Conservation (phyloP, 2,797 vertebrate species). For the Podargus strigoides region DNA sequence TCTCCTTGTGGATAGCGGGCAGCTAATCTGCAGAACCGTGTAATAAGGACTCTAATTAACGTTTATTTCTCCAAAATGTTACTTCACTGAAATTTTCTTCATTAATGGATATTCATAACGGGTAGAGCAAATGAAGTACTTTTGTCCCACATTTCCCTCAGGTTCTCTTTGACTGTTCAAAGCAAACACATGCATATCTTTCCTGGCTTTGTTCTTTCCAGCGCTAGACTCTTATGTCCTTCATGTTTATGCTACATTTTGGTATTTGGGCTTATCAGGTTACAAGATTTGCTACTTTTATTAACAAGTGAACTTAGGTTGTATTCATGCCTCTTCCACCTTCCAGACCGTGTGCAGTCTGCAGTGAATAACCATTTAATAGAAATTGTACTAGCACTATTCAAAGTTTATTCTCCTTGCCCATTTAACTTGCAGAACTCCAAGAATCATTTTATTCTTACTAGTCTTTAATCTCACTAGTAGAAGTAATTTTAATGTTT, state of each 20-base stretch:
- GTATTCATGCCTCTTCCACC: background rate
- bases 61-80: background rate
- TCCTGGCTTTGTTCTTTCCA: background rate
- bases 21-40: background rate
- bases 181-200: background rate
- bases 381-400: background rate
- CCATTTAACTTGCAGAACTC: background rate
- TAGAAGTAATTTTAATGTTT: background rate
- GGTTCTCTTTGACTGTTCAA: background rate
- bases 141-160: background rate
- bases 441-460: background rate
- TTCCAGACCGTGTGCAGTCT: no score
- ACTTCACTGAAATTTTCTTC: background rate
- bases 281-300: background rate
- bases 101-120: background rate
- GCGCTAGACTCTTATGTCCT: fast-evolving
- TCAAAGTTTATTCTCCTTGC: background rate
- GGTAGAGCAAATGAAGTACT: background rate
- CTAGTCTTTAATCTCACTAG: background rate
- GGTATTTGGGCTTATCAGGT: fast-evolving
- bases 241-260: background rate
- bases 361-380: background rate
- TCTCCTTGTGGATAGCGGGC: background rate
- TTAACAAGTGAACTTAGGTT: background rate
- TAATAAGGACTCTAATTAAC: background rate